Evolutionary conservation across 2,113 vertebrate species (phyloP).

Genomic region (Labrus mixtus): DNA sequence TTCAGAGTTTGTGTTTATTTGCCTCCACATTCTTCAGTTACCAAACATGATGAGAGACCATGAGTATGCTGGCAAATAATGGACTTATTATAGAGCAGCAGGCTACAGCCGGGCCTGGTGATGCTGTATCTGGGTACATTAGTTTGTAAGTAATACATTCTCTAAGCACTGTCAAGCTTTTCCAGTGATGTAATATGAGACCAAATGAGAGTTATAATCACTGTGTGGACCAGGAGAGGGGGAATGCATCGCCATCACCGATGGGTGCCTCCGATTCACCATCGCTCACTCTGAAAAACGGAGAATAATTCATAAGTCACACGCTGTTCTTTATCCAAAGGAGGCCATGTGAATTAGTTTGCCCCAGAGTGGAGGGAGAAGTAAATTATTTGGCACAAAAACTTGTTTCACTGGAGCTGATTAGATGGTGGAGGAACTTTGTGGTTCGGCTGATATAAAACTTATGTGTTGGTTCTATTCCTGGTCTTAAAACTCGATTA

Average conservation of each 20-base stretch:
- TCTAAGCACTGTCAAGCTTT: slow-evolving; percentile 49
- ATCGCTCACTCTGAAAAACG: slow-evolving; percentile 64
- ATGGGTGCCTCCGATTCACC: slow-evolving; percentile 43
- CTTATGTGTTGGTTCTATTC: too few species aligned
- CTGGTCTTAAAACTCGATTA: too few species aligned
- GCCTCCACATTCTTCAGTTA: slow-evolving; percentile 45
- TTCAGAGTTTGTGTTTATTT: slow-evolving; percentile 36
- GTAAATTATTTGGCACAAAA: not conserved
- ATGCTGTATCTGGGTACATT: slow-evolving; percentile 63
- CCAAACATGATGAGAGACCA: slow-evolving; percentile 59
- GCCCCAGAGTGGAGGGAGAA: not conserved
- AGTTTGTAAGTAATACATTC: slow-evolving; percentile 66
- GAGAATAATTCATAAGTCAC: slow-evolving; percentile 56
- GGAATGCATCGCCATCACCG: slow-evolving; percentile 69
- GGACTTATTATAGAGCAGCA: slow-evolving; percentile 53
- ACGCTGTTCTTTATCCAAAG: slow-evolving; percentile 21
- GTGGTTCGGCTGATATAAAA: not conserved
- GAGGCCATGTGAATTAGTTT: slow-evolving; percentile 26
- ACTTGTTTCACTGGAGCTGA: not conserved
- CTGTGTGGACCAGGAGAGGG: slow-evolving; percentile 22
- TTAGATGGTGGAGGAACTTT: not conserved
- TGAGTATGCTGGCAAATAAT: slow-evolving; percentile 59
- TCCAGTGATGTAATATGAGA: slow-evolving; percentile 68
- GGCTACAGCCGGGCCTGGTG: too few species aligned
- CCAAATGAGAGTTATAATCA: slow-evolving; percentile 72